Conservation (phyloP, 2,888 invertebrate species). For the Chromoteleia sp. region DNA sequence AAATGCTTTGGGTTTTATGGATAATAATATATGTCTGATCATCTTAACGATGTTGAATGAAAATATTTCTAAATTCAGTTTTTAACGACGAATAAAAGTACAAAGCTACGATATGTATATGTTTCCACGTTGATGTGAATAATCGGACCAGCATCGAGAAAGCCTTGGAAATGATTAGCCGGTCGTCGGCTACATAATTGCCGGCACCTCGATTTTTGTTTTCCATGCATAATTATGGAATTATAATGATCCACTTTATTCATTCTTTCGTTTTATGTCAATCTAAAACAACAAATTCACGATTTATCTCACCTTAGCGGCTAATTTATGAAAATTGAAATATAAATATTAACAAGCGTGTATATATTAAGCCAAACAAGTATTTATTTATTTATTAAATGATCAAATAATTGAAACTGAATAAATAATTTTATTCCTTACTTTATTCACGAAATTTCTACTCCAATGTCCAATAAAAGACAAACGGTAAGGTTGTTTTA, state of each 20-base stretch:
- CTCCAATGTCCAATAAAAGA: neutral
- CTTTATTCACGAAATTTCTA: too few relatives aligned
- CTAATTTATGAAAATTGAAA: too few relatives aligned
- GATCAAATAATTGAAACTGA: too few relatives aligned
- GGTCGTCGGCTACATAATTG: neutral
- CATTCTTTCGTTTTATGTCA: too few relatives aligned
- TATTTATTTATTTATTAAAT: too few relatives aligned
- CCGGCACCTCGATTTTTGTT: neutral
- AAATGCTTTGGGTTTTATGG: slow-evolving; percentile 60
- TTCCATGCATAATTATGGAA: neutral
- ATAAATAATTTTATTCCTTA: too few relatives aligned
- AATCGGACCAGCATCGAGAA: neutral
- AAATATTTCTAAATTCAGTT: slow-evolving; percentile 1
- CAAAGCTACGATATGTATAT: slow-evolving; percentile 18
- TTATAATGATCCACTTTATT: too few relatives aligned
- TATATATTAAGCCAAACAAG: too few relatives aligned
- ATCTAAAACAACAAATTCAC: neutral
- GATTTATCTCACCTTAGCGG: too few relatives aligned
- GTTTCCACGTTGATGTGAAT: neutral
- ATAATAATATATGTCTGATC: slow-evolving; percentile 39
- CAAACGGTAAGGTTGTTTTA: neutral
- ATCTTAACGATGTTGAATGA: slow-evolving; percentile 20
- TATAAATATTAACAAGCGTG: too few relatives aligned
- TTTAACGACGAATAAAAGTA: slow-evolving; percentile 32
- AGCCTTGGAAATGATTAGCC: slow-evolving; percentile 3